Evolutionary conservation across 2,888 invertebrate species (phyloP), one percentile per base, ranked within the genome.

Genomic region (Tipula lateralis): DNA sequence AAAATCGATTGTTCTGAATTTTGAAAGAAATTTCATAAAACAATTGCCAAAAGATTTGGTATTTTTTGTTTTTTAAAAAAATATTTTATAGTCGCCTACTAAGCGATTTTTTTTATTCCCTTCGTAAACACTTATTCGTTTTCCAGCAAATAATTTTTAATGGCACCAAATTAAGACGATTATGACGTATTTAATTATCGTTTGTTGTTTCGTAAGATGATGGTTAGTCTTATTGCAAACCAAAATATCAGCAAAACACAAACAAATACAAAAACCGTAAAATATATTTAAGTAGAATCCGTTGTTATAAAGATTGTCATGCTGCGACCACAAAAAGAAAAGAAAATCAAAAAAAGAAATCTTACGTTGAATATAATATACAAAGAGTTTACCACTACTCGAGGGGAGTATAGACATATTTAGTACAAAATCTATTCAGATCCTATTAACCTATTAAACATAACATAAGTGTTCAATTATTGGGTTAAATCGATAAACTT

Each of bases 271-370:
- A 66, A 66, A 66, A 66, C 66, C 66, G 12, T 66, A 66, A 66
- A 66, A 13, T 66, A n/a, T n/a, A 66, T 66, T 66, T 66, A 66
- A 66, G 66, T 66, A 66, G 24, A 66, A 66, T 66, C 66, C 66
- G 66, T 24, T 66, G 66, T 66, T 66, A 24, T 24, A 66, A 66
- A 66, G 66, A 66, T 19, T 66, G 66, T 19, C 66, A 66, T 66
- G 66, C 66, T 66, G 66, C 66, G 66, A 66, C 66, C 66, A 66
- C 66, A 66, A 66, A 66, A 66, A 66, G 66, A 66, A 66, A 66
- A 66, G 66, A 66, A 66, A n/a, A 24, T 24, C 66, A 66, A 44
- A 66, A 66, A 44, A 44, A 7, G 19, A 44, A 66, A 66, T 66
- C 66, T 66, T 66, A 66, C 66, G 24, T 24, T 66, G 3, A 50